Percentiles rank a stretch among this genome's conserved stretches.
These are phyloP conservation scores for Epinotia bilunana DNA, from an alignment of 2,888 invertebrate genomes.

Conservation along the genomic window DNA sequence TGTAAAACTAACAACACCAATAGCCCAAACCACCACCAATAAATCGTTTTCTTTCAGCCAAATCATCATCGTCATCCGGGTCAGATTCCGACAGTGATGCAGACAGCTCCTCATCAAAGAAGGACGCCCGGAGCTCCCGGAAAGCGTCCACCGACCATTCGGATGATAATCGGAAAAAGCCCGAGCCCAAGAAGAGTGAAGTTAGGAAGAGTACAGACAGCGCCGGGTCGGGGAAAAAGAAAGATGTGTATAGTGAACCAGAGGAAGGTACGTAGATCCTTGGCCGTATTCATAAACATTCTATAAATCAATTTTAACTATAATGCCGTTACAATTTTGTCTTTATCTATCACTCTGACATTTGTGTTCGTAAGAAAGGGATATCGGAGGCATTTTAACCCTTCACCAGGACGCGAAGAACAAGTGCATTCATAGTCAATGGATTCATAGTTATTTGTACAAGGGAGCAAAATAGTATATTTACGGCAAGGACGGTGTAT, in stretches of 20 bases:
- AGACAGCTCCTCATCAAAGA: constrained; percentile 67
- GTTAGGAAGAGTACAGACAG: constrained; percentile 75
- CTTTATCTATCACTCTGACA: too few relatives aligned
- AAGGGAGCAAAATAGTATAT: too few relatives aligned
- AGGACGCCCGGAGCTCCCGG: constrained; percentile 69
- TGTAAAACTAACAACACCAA: too few relatives aligned
- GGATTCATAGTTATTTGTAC: too few relatives aligned
- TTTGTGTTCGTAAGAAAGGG: not conserved
- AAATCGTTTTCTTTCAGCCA: constrained; percentile 54
- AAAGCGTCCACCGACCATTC: constrained; percentile 72
- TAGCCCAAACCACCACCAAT: too few relatives aligned
- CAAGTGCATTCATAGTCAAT: too few relatives aligned
- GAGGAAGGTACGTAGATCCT: constrained; percentile 87
- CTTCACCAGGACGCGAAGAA: too few relatives aligned
- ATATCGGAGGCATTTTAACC: too few relatives aligned
- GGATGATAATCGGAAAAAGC: constrained; percentile 66
- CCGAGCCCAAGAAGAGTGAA: constrained; percentile 71
- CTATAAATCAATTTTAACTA: too few relatives aligned
- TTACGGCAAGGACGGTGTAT: too few relatives aligned
- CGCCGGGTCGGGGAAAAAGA: constrained; percentile 70
- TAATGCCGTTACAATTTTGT: too few relatives aligned
- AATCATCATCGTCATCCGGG: constrained; percentile 78
- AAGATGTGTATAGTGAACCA: constrained; percentile 88
- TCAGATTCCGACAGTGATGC: constrained; percentile 81
- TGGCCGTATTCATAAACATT: not conserved